phyloP scores from a whole-genome alignment of 2,888 invertebrate genomes.

The Yponomeuta cagnagella region DNA sequence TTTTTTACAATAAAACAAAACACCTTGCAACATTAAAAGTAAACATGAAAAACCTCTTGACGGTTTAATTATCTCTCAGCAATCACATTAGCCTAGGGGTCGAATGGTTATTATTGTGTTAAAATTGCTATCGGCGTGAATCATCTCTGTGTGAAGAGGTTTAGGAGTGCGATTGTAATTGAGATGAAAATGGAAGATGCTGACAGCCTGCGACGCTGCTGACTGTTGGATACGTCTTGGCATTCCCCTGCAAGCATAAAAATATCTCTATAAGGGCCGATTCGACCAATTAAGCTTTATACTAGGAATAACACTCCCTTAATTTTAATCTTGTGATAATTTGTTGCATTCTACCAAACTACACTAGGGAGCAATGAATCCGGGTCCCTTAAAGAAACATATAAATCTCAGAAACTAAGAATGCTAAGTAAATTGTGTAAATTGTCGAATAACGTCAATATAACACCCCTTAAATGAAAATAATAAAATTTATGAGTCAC shows the following conservation, averaged over 20 bases:
- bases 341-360: no score
- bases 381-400: no score
- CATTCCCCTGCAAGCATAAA: constrained; percentile 76
- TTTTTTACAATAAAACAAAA: not conserved
- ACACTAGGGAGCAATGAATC: no score
- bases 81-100: not conserved
- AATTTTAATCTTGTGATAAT: no score
- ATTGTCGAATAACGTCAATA: no score
- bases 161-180: constrained; percentile 36
- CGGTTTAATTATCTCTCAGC: not conserved
- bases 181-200: constrained; percentile 33
- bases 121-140: constrained; percentile 27
- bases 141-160: constrained; percentile 64
- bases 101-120: not conserved
- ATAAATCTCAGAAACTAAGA: no score
- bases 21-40: not conserved
- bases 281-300: no score
- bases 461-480: no score
- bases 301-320: no score
- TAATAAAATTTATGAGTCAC: no score
- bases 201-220: constrained; percentile 42
- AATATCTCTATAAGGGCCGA: not conserved
- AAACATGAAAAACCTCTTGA: not conserved
- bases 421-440: no score
- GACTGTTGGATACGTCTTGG: constrained; percentile 60